Conservation (phyloP, 2,888 invertebrate genomes). For the Drosophila mimetica region DNA sequence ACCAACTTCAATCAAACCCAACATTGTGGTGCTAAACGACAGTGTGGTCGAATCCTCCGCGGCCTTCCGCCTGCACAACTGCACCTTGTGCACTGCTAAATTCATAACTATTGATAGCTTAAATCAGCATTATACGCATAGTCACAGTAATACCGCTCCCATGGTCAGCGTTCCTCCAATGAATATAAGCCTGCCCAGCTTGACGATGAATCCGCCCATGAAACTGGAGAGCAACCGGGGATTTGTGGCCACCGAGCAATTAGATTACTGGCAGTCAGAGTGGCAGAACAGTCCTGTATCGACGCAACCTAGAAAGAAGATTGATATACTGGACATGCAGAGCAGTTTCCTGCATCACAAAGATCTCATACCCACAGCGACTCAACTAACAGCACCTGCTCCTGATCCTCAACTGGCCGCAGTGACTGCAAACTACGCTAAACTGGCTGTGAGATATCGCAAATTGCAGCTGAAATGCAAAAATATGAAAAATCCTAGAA, state of each 20-base stretch:
- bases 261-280: slow-evolving; percentile 63
- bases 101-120: slow-evolving; percentile 81
- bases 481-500: slow-evolving; percentile 26
- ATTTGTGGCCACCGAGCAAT: slow-evolving; percentile 10
- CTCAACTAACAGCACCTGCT: slow-evolving; percentile 19
- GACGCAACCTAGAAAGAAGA: slow-evolving; percentile 56
- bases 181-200: slow-evolving; percentile 33
- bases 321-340: slow-evolving; percentile 74
- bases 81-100: slow-evolving; percentile 79
- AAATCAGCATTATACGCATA: slow-evolving; percentile 70
- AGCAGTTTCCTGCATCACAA: slow-evolving; percentile 70
- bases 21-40: slow-evolving; percentile 84
- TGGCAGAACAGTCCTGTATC: slow-evolving; percentile 49
- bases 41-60: slow-evolving; percentile 82
- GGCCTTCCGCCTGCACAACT: slow-evolving; percentile 80
- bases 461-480: slow-evolving; percentile 59
- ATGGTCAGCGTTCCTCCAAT: slow-evolving; percentile 78
- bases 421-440: slow-evolving; percentile 46
- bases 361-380: slow-evolving; percentile 48
- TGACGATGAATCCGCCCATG: slow-evolving; percentile 32
- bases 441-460: slow-evolving; percentile 59
- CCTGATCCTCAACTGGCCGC: slow-evolving; percentile 18
- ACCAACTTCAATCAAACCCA: slow-evolving; percentile 68
- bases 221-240: slow-evolving; percentile 53
- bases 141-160: slow-evolving; percentile 55